Base-by-base conservation (phyloP, 2,888 invertebrate genomes). In the Orchestes rusci region DNA sequence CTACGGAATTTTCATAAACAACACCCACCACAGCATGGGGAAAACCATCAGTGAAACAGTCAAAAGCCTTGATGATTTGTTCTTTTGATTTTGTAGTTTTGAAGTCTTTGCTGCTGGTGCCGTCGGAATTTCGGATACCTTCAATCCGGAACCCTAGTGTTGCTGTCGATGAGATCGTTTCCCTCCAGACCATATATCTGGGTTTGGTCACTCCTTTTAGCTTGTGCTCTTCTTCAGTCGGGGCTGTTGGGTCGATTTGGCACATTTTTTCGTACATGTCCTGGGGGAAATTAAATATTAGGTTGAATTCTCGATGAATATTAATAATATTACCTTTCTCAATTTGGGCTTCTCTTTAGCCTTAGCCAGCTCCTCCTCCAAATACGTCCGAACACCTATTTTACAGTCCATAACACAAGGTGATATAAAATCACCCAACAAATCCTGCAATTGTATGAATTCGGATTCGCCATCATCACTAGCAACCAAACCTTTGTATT, bases 241-340 rank as follows among this genome's bases (percentile, higher is more conserved):
- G 95, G 0, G 94, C 94, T 53, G 73, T 75, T 2, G 84, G 80
- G 66, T 94, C 93, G 35, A 94, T 88, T 66, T 92, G 91, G 51
- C 93, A 84, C 94, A 95, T 95, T 71, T 95, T 95, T 59, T 94
- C 91, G 64, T 93, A 95, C 94, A 95, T 93, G 65, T 95, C 94
- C 82, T 89, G 68, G 28, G 73, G 60, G 31, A n/a, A n/a, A n/a
- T n/a, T n/a, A n/a, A n/a, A n/a, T n/a, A n/a, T n/a, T n/a, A n/a
- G n/a, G n/a, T n/a, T n/a, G n/a, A n/a, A n/a, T n/a, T n/a, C n/a
- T n/a, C n/a, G n/a, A n/a, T n/a, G n/a, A n/a, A n/a, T n/a, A n/a
- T n/a, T n/a, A 23, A 69, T 34, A 4, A 19, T 10, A 38, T 35
- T 65, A 88, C 89, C 76, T 90, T 87, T 71, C 88, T 75, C 52